Percentiles rank a stretch among this genome's conserved stretches.
phyloP scores from a whole-genome alignment of 2,888 invertebrate genomes.

The Coenonympha glycerion region DNA sequence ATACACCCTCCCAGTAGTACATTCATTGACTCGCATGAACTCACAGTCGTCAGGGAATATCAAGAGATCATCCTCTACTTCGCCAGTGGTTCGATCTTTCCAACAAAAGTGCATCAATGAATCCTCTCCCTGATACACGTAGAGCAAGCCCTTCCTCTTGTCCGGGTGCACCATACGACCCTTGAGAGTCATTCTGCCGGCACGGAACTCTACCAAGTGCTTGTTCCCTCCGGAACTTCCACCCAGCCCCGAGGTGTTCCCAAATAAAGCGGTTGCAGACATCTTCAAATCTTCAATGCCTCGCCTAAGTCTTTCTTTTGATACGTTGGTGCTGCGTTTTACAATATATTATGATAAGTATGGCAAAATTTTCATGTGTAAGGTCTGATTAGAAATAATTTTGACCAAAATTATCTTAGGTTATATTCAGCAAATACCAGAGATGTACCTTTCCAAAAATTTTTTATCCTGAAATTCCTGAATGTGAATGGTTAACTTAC shows the following conservation, averaged over 20 bases:
- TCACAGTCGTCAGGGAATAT: conserved; percentile 99
- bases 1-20: conserved; percentile 97
- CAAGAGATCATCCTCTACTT: conserved; percentile 97
- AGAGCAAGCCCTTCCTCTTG: conserved; percentile 94
- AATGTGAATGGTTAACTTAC: too few species aligned
- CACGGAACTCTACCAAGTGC: conserved; percentile 95
- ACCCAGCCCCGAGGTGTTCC: conserved; percentile 83
- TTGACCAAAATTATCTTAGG: too few species aligned
- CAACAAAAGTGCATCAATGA: conserved; percentile 99
- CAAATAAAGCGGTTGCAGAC: conserved; percentile 84
- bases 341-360: too few species aligned
- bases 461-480: too few species aligned
- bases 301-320: background rate
- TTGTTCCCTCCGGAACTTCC: conserved; percentile 89
- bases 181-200: conserved; percentile 96
- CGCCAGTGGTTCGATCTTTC: conserved; percentile 96
- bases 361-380: too few species aligned
- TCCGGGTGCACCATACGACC: conserved; percentile 96
- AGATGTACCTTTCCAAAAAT: too few species aligned
- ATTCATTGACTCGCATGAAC: conserved; percentile 94
- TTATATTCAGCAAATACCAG: too few species aligned
- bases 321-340: background rate
- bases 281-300: conserved; percentile 47
- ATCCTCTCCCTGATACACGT: conserved; percentile 97
- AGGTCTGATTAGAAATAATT: too few species aligned